phyloP scores from a whole-genome alignment of 2,797 vertebrate species.

The Aphelocoma californica region DNA sequence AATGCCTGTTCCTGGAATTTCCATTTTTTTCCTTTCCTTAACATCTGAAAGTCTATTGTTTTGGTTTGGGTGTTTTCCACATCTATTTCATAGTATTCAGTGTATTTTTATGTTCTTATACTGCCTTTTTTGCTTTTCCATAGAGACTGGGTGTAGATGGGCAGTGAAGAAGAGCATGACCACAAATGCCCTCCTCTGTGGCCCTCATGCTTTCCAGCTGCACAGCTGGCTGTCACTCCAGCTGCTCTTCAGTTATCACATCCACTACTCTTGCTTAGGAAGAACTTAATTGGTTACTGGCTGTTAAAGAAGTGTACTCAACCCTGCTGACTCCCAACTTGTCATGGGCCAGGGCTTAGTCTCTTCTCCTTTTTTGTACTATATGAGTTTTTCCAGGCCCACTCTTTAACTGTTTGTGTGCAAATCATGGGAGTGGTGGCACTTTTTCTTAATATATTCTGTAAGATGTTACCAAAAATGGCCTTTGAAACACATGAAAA shows the following conservation, averaged over 20 bases:
- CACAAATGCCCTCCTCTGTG: background rate
- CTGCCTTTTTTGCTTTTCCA: background rate
- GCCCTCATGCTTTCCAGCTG: background rate
- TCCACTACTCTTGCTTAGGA: background rate
- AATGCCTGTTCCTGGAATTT: background rate
- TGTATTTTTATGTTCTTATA: background rate
- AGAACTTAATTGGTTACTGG: background rate
- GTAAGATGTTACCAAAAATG: background rate
- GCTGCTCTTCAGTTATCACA: background rate
- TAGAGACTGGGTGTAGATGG: background rate
- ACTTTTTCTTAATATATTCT: background rate
- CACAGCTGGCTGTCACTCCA: background rate
- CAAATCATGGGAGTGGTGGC: background rate
- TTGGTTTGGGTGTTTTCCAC: background rate
- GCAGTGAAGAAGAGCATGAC: too few species aligned
- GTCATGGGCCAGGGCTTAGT: fast-evolving
- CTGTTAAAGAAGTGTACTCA: background rate
- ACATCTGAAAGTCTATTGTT: background rate
- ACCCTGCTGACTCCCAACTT: fast-evolving
- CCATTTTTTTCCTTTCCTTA: background rate
- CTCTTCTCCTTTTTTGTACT: background rate
- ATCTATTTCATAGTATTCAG: background rate
- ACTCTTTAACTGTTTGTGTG: background rate
- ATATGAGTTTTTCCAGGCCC: background rate
- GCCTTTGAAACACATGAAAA: background rate